A percentile compares a stretch with the other conserved stretches of the same genome.
phyloP scores from a whole-genome alignment of 1,140 invertebrate species.

The Drosophila micromelanica region DNA sequence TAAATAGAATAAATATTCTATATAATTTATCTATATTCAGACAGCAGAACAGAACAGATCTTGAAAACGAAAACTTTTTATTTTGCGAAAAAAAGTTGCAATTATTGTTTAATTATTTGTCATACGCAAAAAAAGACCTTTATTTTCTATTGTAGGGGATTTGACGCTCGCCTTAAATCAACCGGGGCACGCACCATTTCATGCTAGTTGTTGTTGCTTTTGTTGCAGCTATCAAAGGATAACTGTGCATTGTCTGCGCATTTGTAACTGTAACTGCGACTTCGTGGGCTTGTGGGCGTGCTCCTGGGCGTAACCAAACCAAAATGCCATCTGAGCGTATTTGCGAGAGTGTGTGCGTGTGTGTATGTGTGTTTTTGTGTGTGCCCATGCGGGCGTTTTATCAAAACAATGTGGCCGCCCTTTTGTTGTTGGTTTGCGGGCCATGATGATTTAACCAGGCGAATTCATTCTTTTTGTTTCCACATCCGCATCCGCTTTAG shows the following conservation, averaged over 20 bases:
- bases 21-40: too few species aligned
- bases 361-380: slow-evolving; percentile 18
- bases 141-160: slow-evolving; percentile 42
- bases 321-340: slow-evolving; percentile 23
- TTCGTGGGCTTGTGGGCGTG: background rate
- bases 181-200: slow-evolving; percentile 70
- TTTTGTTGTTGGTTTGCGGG: slow-evolving; percentile 66
- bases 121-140: background rate
- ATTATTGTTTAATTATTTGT: too few species aligned
- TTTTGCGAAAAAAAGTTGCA: too few species aligned
- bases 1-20: too few species aligned
- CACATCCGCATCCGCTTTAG: slow-evolving; percentile 44
- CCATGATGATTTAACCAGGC: slow-evolving; percentile 56
- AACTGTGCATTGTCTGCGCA: slow-evolving; percentile 75
- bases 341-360: background rate
- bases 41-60: too few species aligned
- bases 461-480: slow-evolving; percentile 66
- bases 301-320: slow-evolving; percentile 33
- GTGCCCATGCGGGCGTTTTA: slow-evolving; percentile 74
- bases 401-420: slow-evolving; percentile 81
- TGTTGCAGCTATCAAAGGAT: slow-evolving; percentile 71
- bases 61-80: too few species aligned
- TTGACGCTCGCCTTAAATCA: slow-evolving; percentile 24
- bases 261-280: slow-evolving; percentile 45
- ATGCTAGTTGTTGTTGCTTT: slow-evolving; percentile 50